phyloP scores from a whole-genome alignment of 2,797 vertebrate genomes.

The Chaetophractus vellerosus region DNA sequence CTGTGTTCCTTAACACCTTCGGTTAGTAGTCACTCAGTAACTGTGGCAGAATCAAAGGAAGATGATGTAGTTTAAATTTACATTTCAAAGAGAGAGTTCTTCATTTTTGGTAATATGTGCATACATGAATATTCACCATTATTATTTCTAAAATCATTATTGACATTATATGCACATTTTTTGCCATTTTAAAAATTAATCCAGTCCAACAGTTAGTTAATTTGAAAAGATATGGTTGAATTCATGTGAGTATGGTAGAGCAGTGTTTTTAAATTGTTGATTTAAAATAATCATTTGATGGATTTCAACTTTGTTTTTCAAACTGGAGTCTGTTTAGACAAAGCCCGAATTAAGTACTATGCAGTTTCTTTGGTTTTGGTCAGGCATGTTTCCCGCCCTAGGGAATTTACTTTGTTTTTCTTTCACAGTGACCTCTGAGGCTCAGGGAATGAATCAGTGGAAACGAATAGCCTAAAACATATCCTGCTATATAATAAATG shows the following conservation, averaged over 20 bases:
- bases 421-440: conserved; percentile 59
- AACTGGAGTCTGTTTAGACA: background rate
- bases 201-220: background rate
- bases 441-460: conserved; percentile 42
- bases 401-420: conserved; percentile 49
- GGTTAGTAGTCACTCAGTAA: background rate
- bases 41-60: background rate
- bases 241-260: background rate
- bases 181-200: background rate
- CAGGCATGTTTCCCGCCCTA: background rate
- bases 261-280: conserved; percentile 3
- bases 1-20: background rate
- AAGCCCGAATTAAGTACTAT: background rate
- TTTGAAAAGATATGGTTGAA: background rate
- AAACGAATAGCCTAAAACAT: conserved; percentile 62
- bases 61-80: background rate
- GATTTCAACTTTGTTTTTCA: conserved; percentile 16
- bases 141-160: background rate
- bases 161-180: background rate
- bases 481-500: conserved; percentile 72
- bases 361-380: conserved; percentile 8
- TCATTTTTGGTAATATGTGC: background rate
- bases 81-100: background rate
- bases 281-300: background rate
- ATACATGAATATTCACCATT: background rate